Percentiles rank a stretch among this genome's conserved stretches.
Evolutionary conservation across 2,797 vertebrate species (phyloP).

Genomic region (Valencia hispanica): DNA sequence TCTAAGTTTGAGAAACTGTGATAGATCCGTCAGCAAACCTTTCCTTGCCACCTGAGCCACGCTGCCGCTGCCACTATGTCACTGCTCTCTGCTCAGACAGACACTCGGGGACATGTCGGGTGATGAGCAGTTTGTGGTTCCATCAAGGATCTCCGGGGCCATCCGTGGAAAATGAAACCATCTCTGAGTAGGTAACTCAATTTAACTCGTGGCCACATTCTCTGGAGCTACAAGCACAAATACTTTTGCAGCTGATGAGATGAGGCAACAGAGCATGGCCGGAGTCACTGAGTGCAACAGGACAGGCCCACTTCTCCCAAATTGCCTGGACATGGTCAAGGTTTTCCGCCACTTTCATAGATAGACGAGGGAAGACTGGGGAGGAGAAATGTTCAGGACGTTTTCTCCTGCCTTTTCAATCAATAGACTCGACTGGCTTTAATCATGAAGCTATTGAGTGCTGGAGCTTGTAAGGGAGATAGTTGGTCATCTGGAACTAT

Average conservation of each 20-base stretch:
- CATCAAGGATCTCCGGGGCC: slow-evolving; percentile 77
- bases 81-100: slow-evolving; percentile 51
- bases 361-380: slow-evolving; percentile 57
- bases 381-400: slow-evolving; percentile 59
- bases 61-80: slow-evolving; percentile 22
- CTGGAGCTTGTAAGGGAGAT: slow-evolving; percentile 71
- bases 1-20: slow-evolving; percentile 39
- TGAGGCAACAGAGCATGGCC: slow-evolving; percentile 79
- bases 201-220: slow-evolving; percentile 75
- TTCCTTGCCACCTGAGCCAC: slow-evolving; percentile 56
- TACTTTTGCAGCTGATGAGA: slow-evolving; percentile 80
- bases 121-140: slow-evolving; percentile 78
- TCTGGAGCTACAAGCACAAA: slow-evolving; percentile 74
- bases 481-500: slow-evolving; percentile 72
- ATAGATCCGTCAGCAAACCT: slow-evolving; percentile 57
- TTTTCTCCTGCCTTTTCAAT: slow-evolving; percentile 74
- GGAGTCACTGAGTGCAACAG: slow-evolving; percentile 66
- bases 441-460: slow-evolving; percentile 74
- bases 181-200: slow-evolving; percentile 82
- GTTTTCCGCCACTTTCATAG: slow-evolving; percentile 65
- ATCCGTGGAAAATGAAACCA: slow-evolving; percentile 79
- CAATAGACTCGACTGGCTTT: slow-evolving; percentile 76
- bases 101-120: slow-evolving; percentile 66
- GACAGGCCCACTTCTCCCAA: slow-evolving; percentile 61
- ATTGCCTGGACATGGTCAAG: slow-evolving; percentile 76